These are phyloP conservation scores for Mastomys natalensis DNA, from an alignment of 2,113 vertebrate genomes.

Conservation along the genomic window DNA sequence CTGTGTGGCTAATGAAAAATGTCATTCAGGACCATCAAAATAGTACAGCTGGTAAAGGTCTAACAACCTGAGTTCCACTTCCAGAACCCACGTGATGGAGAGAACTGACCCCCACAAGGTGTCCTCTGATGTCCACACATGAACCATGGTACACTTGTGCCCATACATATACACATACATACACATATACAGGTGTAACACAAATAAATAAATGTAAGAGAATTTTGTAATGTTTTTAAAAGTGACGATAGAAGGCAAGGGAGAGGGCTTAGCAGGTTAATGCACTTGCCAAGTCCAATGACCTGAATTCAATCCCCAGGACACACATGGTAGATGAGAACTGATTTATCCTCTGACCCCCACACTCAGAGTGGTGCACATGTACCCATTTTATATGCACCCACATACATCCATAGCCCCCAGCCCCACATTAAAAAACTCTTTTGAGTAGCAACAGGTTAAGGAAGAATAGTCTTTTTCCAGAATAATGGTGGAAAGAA, in stretches of 20 bases:
- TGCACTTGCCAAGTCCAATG: not conserved
- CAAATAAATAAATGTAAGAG: not conserved
- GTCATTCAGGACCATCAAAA: not conserved
- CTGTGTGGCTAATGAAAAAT: not conserved
- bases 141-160: not conserved
- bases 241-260: not conserved
- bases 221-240: not conserved
- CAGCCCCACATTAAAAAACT: too few species aligned
- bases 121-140: not conserved
- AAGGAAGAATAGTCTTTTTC: not conserved
- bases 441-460: not conserved
- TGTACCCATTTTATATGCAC: not conserved
- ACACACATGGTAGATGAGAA: not conserved
- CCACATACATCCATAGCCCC: not conserved
- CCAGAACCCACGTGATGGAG: not conserved
- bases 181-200: not conserved
- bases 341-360: not conserved
- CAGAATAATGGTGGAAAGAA: slow-evolving; percentile 39
- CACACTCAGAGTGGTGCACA: not conserved
- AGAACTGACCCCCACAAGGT: not conserved
- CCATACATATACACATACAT: not conserved
- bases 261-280: not conserved
- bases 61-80: not conserved
- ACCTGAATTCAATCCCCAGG: not conserved
- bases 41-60: not conserved